Evolutionary conservation across 2,888 invertebrate species (phyloP).

Genomic region (Agonum fuliginosum): DNA sequence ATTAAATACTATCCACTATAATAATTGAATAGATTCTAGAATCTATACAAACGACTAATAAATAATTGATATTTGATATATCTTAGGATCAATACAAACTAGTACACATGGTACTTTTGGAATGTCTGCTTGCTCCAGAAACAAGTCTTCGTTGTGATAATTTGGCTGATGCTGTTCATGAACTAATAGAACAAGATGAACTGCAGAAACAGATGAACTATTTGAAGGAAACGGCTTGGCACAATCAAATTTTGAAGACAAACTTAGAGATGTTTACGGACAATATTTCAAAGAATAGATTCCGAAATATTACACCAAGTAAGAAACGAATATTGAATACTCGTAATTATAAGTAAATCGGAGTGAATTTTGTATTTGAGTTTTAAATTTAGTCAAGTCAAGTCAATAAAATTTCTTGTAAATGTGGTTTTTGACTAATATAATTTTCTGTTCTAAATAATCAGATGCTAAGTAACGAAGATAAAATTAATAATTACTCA

Average conservation of each 20-base stretch:
- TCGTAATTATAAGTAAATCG: background rate
- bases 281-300: constrained; percentile 67
- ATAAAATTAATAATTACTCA: too few relatives aligned
- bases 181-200: constrained; percentile 63
- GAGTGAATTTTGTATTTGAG: too few relatives aligned
- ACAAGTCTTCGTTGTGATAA: constrained; percentile 66
- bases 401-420: too few relatives aligned
- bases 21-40: too few relatives aligned
- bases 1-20: too few relatives aligned
- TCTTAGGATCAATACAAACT: constrained; percentile 68
- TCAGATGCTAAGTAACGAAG: too few relatives aligned
- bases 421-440: too few relatives aligned
- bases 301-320: constrained; percentile 66
- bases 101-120: constrained; percentile 68
- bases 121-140: constrained; percentile 66
- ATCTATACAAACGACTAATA: too few relatives aligned
- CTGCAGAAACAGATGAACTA: constrained; percentile 65
- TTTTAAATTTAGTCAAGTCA: too few relatives aligned
- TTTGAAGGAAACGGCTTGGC: constrained; percentile 66
- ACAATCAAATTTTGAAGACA: constrained; percentile 65
- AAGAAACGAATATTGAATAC: background rate
- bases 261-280: constrained; percentile 43
- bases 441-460: too few relatives aligned
- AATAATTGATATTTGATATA: constrained; percentile 37
- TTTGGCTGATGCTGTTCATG: constrained; percentile 63